A percentile compares a stretch with the other conserved stretches of the same genome.
phyloP scores from a whole-genome alignment of 2,113 vertebrate species.

The Rissa tridactyla region DNA sequence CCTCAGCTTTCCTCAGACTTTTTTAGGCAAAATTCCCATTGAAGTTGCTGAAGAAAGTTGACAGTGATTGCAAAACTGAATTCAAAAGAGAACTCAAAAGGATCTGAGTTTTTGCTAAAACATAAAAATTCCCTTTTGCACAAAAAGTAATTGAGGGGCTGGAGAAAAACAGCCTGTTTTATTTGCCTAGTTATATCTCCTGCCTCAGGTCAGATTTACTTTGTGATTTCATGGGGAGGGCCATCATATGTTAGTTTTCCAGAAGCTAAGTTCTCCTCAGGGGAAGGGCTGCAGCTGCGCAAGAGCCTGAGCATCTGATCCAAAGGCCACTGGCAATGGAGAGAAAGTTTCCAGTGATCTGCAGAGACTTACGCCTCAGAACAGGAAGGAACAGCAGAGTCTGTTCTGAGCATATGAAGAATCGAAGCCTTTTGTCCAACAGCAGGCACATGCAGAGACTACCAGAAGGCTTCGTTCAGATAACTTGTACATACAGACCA shows the following conservation, averaged over 20 bases:
- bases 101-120: neutral
- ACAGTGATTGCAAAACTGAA: neutral
- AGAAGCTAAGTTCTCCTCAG: neutral
- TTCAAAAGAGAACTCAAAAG: neutral
- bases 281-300: neutral
- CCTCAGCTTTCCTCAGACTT: neutral
- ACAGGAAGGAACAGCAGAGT: neutral
- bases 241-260: neutral
- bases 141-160: neutral
- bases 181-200: neutral
- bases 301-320: neutral
- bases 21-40: neutral
- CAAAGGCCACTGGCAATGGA: neutral
- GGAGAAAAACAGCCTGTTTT: neutral
- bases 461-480: accelerated
- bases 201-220: neutral
- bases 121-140: neutral
- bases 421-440: neutral
- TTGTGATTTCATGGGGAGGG: neutral
- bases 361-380: neutral
- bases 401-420: neutral
- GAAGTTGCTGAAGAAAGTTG: neutral
- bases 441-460: neutral
- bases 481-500: neutral
- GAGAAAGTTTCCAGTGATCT: neutral